A percentile compares a stretch with the other conserved stretches of the same genome.
phyloP scores from a whole-genome alignment of 2,113 vertebrate genomes.

The Micromys minutus region DNA sequence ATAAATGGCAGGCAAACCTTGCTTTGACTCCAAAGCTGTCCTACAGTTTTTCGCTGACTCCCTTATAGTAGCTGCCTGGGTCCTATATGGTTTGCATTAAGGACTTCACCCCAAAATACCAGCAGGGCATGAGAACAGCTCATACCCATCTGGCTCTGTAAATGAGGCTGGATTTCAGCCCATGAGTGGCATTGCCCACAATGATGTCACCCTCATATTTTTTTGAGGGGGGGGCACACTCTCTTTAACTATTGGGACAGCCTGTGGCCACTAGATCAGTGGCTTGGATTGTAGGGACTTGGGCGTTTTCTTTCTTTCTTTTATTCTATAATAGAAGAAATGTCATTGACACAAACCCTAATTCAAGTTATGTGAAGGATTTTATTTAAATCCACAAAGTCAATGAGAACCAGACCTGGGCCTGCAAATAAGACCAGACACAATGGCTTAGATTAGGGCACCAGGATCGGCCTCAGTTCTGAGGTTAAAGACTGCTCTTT shows the following conservation, averaged over 20 bases:
- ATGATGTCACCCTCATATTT: neutral
- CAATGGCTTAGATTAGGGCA: slow-evolving; percentile 62
- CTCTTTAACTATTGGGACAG: neutral
- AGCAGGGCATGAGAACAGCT: neutral
- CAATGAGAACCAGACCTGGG: slow-evolving; percentile 58
- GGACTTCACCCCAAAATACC: neutral
- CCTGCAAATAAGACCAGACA: slow-evolving; percentile 45
- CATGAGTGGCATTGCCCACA: neutral
- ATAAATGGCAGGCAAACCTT: neutral
- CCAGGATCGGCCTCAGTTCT: slow-evolving; percentile 27
- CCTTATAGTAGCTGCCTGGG: neutral
- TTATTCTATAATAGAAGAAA: slow-evolving; percentile 52
- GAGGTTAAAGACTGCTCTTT: slow-evolving; percentile 48
- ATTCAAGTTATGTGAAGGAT: slow-evolving; percentile 56
- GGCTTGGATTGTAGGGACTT: slow-evolving; percentile 1
- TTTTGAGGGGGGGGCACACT: neutral
- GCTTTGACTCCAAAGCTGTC: neutral
- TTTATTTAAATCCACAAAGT: slow-evolving; percentile 62
- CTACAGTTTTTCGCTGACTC: neutral
- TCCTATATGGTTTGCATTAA: neutral
- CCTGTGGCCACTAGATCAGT: slow-evolving; percentile 19
- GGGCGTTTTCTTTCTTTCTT: neutral
- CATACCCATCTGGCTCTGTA: neutral
- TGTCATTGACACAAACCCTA: slow-evolving; percentile 64
- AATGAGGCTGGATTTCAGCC: neutral